These are phyloP conservation scores for Diachrysia chrysitis DNA, from an alignment of 2,888 invertebrate species.

Conservation along the genomic window DNA sequence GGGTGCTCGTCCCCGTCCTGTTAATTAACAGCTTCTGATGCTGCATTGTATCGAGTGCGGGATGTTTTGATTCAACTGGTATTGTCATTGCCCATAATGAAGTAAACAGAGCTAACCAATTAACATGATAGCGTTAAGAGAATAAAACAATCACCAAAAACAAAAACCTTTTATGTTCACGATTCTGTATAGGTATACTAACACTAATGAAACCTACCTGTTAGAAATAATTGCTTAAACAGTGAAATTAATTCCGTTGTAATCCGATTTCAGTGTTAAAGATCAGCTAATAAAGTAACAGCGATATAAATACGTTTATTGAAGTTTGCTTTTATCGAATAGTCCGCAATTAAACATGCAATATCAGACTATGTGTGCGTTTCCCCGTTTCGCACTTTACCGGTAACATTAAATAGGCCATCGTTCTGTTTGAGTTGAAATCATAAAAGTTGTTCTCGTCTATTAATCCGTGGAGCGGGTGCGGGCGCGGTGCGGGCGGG, in stretches of 20 bases:
- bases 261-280: slow-evolving; percentile 41
- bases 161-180: slow-evolving; percentile 35
- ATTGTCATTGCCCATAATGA: slow-evolving; percentile 23
- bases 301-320: slow-evolving; percentile 19
- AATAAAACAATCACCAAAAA: slow-evolving; percentile 34
- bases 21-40: slow-evolving; percentile 43
- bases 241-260: slow-evolving; percentile 39
- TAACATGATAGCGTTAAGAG: slow-evolving; percentile 18
- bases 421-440: slow-evolving; percentile 86
- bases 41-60: slow-evolving; percentile 36
- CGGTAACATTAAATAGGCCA: slow-evolving; percentile 72
- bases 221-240: slow-evolving; percentile 33
- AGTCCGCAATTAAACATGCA: slow-evolving; percentile 38
- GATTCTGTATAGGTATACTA: slow-evolving; percentile 21
- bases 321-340: slow-evolving; percentile 21
- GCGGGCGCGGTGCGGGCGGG: slow-evolving; percentile 61
- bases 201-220: slow-evolving; percentile 28
- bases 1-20: slow-evolving; percentile 26
- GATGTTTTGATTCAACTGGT: slow-evolving; percentile 25
- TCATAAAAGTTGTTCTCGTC: slow-evolving; percentile 89
- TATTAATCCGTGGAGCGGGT: slow-evolving; percentile 83
- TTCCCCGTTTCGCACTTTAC: slow-evolving; percentile 56
- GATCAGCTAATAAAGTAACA: slow-evolving; percentile 36
- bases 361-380: slow-evolving; percentile 48
- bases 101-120: slow-evolving; percentile 37